Conservation (phyloP, 2,113 vertebrate species). For the Meriones unguiculatus region DNA sequence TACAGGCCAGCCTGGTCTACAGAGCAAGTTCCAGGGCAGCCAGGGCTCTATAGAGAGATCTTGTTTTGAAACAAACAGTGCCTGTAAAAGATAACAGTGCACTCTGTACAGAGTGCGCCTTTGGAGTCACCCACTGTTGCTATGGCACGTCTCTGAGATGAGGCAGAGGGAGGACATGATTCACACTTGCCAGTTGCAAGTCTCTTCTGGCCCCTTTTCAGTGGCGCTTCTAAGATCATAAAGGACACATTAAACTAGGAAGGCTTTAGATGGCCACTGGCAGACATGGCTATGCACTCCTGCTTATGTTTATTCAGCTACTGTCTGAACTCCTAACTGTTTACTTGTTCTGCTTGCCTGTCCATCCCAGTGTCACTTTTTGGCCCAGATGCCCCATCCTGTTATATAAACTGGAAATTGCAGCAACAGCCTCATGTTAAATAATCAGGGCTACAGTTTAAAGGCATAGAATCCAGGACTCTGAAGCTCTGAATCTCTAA, state of each 20-base stretch:
- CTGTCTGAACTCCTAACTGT: background rate
- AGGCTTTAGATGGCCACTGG: background rate
- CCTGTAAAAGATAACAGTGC: background rate
- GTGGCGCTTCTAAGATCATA: background rate
- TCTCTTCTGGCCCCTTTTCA: background rate
- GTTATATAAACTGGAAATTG: background rate
- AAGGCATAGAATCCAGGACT: slow-evolving; percentile 37
- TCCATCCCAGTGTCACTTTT: background rate
- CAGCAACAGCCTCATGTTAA: slow-evolving; percentile 7
- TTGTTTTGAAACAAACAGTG: background rate
- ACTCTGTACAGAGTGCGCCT: background rate
- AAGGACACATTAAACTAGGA: background rate
- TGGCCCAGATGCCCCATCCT: background rate
- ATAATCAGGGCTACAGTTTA: slow-evolving; percentile 65
- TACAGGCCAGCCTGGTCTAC: background rate
- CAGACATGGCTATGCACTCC: background rate
- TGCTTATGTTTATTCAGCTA: slow-evolving; percentile 6
- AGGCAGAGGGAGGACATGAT: too few species aligned
- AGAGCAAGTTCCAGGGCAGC: background rate
- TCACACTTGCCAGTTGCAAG: background rate
- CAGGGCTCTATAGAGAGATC: background rate
- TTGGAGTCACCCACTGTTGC: slow-evolving; percentile 1
- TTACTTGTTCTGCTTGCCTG: slow-evolving; percentile 28
- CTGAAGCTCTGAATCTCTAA: slow-evolving; percentile 65
- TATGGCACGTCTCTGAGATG: background rate